These are phyloP conservation scores for Gallirallus australis DNA, from an alignment of 2,797 vertebrate genomes.

Conservation along the genomic window DNA sequence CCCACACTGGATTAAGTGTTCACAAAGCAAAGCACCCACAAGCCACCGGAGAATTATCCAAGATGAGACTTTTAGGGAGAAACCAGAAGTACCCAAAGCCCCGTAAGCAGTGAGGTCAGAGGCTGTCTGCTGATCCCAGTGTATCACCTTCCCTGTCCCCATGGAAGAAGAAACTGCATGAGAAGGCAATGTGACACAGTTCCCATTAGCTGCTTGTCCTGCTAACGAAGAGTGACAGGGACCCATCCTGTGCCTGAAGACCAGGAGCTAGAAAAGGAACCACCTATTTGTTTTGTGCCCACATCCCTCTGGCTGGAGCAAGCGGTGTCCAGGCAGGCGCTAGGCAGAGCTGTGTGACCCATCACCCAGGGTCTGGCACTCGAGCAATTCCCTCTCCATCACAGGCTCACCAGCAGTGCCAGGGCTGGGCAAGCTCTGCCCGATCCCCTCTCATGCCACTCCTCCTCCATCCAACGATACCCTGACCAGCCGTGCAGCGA, in stretches of 20 bases:
- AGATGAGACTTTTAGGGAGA: slow-evolving; percentile 41
- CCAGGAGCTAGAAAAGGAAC: neutral
- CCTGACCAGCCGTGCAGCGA: accelerated
- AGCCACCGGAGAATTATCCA: slow-evolving; percentile 39
- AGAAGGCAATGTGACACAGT: neutral
- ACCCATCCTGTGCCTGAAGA: neutral
- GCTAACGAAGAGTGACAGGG: neutral
- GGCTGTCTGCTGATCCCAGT: slow-evolving; percentile 10
- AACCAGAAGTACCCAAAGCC: slow-evolving; percentile 38
- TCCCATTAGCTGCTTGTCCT: neutral
- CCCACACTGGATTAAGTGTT: slow-evolving; percentile 54
- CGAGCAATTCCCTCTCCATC: accelerated
- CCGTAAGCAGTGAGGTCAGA: slow-evolving; percentile 50
- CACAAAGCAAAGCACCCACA: slow-evolving; percentile 57
- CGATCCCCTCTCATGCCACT: neutral
- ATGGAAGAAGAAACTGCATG: neutral
- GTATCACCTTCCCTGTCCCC: neutral
- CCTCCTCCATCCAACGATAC: neutral
- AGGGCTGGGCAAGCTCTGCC: neutral
- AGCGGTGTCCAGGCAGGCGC: accelerated
- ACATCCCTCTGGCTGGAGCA: neutral
- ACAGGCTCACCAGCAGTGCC: accelerated
- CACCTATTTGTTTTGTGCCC: neutral
- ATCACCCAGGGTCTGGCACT: neutral
- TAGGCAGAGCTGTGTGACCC: neutral